These are phyloP conservation scores for Hanleya hanleyi DNA, from an alignment of 2,888 invertebrate genomes.

Conservation along the genomic window DNA sequence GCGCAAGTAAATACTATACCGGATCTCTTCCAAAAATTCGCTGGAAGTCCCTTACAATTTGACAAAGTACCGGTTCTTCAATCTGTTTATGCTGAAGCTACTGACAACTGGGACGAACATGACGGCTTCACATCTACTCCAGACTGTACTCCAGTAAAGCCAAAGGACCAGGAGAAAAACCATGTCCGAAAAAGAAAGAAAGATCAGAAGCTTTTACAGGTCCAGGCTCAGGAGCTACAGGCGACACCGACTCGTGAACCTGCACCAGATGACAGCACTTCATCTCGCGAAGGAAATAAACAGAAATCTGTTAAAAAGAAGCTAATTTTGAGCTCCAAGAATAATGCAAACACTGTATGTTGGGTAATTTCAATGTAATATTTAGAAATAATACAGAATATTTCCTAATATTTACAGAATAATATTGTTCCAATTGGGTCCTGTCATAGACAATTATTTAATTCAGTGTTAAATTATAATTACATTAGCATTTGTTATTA, in stretches of 20 bases:
- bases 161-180: not conserved
- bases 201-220: not conserved
- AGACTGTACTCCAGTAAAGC: not conserved
- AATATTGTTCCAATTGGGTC: too few relatives aligned
- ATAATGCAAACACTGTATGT: too few relatives aligned
- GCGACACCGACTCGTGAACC: not conserved
- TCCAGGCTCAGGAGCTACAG: not conserved
- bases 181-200: not conserved
- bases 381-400: too few relatives aligned
- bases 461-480: too few relatives aligned
- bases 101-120: conserved; percentile 56
- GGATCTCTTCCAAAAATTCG: not conserved
- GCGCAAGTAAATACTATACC: conserved; percentile 8
- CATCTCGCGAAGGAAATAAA: not conserved
- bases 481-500: too few relatives aligned
- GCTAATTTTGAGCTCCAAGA: too few relatives aligned
- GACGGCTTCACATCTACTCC: conserved; percentile 27
- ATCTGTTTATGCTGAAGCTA: conserved; percentile 36
- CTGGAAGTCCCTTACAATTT: not conserved
- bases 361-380: too few relatives aligned
- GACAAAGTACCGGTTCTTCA: not conserved
- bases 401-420: too few relatives aligned
- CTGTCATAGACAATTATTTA: too few relatives aligned
- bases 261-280: not conserved
- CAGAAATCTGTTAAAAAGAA: conserved; percentile 8